Conservation (phyloP, 1,140 invertebrate species). For the Pseudoatta argentina region DNA sequence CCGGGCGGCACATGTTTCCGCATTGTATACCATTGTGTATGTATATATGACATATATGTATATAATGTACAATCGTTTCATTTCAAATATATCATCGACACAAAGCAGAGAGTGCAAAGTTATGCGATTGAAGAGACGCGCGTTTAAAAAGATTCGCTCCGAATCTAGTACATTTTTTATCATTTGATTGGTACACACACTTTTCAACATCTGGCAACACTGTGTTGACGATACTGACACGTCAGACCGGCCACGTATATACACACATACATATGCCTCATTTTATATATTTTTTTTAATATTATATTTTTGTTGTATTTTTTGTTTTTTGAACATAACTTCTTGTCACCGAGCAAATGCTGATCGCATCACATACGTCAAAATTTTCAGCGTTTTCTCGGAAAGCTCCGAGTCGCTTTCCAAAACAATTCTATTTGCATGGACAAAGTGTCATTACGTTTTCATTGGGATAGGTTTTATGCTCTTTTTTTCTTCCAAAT, state of each 20-base stretch:
- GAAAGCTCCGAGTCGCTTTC: not conserved
- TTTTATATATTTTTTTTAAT: not conserved
- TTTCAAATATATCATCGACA: not conserved
- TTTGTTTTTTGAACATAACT: not conserved
- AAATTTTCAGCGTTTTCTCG: not conserved
- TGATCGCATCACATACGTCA: not conserved
- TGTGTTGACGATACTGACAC: not conserved
- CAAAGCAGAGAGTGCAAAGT: no score
- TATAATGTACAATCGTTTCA: no score
- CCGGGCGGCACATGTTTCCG: not conserved
- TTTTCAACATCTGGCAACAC: not conserved
- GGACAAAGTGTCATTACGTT: not conserved
- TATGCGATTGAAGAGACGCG: not conserved
- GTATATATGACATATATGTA: no score
- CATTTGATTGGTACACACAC: not conserved
- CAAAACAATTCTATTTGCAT: not conserved
- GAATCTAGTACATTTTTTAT: not conserved
- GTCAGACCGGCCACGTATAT: slow-evolving; percentile 56
- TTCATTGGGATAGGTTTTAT: not conserved
- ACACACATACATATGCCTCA: not conserved
- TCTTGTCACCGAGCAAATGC: not conserved
- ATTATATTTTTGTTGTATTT: not conserved
- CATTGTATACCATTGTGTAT: no score
- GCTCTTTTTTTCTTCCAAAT: not conserved
- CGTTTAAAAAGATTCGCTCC: not conserved